Evolutionary conservation across 2,888 invertebrate genomes (phyloP).

Genomic region (Hydroisotoma schaefferi): DNA sequence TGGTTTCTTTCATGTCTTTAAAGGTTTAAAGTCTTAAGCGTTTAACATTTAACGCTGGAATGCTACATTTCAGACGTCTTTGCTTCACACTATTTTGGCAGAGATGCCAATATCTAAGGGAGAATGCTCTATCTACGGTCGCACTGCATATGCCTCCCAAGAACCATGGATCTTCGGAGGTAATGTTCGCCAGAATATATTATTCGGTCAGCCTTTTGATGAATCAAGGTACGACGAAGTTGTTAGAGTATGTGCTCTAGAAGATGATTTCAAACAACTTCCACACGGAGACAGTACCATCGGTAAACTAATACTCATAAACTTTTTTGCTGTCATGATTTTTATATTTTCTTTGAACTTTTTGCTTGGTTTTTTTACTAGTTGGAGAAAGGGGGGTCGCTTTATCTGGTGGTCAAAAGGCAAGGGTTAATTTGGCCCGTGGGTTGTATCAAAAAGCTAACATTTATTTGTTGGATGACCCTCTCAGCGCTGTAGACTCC

Average conservation of each 20-base stretch:
- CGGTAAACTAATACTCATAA: neutral
- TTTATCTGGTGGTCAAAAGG: slow-evolving; percentile 58
- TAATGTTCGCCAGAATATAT: slow-evolving; percentile 41
- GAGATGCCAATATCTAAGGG: slow-evolving; percentile 67
- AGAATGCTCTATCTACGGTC: slow-evolving; percentile 62
- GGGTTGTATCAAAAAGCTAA: slow-evolving; percentile 40
- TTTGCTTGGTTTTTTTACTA: slow-evolving; percentile 51
- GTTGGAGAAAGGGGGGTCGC: slow-evolving; percentile 59
- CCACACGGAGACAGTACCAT: slow-evolving; percentile 53
- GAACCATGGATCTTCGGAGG: slow-evolving; percentile 49
- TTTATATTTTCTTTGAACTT: neutral
- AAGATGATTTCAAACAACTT: slow-evolving; percentile 50
- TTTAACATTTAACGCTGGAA: too few species aligned
- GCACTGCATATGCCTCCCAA: slow-evolving; percentile 63
- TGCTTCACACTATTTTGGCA: slow-evolving; percentile 66
- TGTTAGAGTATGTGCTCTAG: slow-evolving; percentile 33
- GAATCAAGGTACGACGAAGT: slow-evolving; percentile 26
- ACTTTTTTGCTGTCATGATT: neutral
- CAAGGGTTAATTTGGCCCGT: slow-evolving; percentile 53
- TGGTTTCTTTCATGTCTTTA: too few species aligned
- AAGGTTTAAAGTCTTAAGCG: too few species aligned
- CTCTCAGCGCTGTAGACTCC: slow-evolving; percentile 56
- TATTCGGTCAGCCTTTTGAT: slow-evolving; percentile 40
- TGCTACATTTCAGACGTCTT: slow-evolving; percentile 44
- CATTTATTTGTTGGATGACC: slow-evolving; percentile 57